Conservation (phyloP, 2,113 vertebrate species). For the Tautogolabrus adspersus region DNA sequence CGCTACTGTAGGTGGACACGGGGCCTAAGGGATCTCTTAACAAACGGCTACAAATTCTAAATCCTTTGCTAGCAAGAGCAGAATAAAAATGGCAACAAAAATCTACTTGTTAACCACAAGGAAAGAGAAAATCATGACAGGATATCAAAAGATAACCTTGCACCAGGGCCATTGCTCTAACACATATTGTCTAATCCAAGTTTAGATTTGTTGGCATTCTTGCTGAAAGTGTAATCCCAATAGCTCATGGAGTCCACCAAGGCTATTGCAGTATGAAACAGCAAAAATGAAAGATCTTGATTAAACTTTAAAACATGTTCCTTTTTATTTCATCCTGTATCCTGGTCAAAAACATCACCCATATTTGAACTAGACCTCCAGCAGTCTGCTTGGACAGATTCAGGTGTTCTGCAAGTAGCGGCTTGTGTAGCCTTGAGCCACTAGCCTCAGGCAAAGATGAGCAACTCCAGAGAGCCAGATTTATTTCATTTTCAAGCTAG, state of each 20-base stretch:
- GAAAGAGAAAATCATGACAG: neutral
- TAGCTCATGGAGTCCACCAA: neutral
- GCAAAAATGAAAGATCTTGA: neutral
- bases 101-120: neutral
- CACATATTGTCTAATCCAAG: neutral
- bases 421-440: neutral
- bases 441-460: constrained; percentile 10
- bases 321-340: neutral
- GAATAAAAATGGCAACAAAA: too few relatives aligned
- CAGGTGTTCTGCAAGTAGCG: neutral
- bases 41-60: neutral
- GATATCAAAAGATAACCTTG: neutral
- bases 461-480: neutral
- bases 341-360: neutral
- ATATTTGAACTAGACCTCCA: neutral
- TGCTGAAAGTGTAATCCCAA: neutral
- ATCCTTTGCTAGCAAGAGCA: neutral
- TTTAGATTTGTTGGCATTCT: neutral
- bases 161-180: neutral
- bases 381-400: neutral
- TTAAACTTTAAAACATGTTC: neutral
- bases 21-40: neutral
- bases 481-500: neutral
- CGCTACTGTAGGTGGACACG: too few relatives aligned
- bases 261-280: neutral